A percentile compares a stretch with the other conserved stretches of the same genome.
Conservation (phyloP, 2,113 vertebrate genomes). For the Nannobrachium achirus region DNA sequence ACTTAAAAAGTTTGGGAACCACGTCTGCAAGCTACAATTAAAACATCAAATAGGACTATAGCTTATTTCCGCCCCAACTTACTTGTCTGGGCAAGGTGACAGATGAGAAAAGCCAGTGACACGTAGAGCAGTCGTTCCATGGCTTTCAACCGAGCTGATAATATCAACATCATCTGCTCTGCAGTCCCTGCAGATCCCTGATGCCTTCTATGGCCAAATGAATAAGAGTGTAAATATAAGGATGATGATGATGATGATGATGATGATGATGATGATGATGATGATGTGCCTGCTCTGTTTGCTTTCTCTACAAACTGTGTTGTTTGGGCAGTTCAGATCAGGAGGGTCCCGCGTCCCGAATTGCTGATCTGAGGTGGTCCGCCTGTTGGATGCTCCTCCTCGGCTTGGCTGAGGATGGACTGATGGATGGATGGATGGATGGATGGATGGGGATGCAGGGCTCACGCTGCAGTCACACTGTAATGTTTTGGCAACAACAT, state of each 20-base stretch:
- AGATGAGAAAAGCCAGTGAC: constrained; percentile 50
- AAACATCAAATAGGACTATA: neutral
- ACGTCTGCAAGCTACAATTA: no score
- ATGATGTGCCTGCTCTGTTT: neutral
- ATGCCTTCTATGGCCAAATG: neutral
- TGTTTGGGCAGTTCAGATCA: neutral
- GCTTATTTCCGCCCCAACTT: no score
- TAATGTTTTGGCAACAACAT: constrained; percentile 68
- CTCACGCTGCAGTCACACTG: constrained; percentile 17
- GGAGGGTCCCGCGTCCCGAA: neutral
- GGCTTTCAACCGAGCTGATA: constrained; percentile 15
- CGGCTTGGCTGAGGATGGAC: neutral
- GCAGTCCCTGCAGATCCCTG: neutral
- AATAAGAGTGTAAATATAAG: neutral
- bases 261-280: constrained; percentile 1
- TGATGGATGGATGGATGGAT: constrained; percentile 16
- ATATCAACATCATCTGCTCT: constrained; percentile 9
- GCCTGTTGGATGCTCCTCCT: constrained; percentile 11
- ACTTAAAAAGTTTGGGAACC: no score
- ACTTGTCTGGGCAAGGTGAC: constrained; percentile 58
- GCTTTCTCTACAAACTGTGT: neutral
- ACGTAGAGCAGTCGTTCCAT: constrained; percentile 48
- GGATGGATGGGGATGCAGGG: constrained; percentile 31
- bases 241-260: neutral
- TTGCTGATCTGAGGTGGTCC: constrained; percentile 24